Evolutionary conservation across 2,113 vertebrate genomes (phyloP).

Genomic region (Rattus rattus): DNA sequence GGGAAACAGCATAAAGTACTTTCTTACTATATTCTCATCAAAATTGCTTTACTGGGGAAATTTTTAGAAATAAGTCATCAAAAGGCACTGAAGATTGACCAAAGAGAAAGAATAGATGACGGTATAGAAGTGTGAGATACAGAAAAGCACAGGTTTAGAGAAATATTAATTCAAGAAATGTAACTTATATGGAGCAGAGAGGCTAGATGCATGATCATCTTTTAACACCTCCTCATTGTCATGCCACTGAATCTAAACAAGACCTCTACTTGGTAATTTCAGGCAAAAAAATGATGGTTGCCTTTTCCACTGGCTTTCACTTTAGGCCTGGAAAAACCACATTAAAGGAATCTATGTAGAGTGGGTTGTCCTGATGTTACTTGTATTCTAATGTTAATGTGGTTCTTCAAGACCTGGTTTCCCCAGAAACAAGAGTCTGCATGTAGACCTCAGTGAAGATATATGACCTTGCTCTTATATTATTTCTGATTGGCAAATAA

Average conservation of each 20-base stretch:
- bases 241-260: not conserved
- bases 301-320: not conserved
- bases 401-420: no score
- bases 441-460: no score
- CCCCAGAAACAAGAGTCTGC: no score
- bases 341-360: not conserved
- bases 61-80: not conserved
- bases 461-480: no score
- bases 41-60: not conserved
- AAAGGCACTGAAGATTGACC: not conserved
- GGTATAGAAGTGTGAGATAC: not conserved
- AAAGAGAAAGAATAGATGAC: not conserved
- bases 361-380: no score
- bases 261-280: not conserved
- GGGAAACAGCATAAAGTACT: not conserved
- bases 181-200: not conserved
- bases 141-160: not conserved
- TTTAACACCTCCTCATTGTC: not conserved
- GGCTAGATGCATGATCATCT: not conserved
- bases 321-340: not conserved
- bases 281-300: not conserved
- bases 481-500: no score
- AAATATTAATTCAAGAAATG: conserved; percentile 14
- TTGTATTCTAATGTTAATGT: no score
- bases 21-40: not conserved